phyloP scores from a whole-genome alignment of 2,888 invertebrate species.

The Sphinx pinastri region DNA sequence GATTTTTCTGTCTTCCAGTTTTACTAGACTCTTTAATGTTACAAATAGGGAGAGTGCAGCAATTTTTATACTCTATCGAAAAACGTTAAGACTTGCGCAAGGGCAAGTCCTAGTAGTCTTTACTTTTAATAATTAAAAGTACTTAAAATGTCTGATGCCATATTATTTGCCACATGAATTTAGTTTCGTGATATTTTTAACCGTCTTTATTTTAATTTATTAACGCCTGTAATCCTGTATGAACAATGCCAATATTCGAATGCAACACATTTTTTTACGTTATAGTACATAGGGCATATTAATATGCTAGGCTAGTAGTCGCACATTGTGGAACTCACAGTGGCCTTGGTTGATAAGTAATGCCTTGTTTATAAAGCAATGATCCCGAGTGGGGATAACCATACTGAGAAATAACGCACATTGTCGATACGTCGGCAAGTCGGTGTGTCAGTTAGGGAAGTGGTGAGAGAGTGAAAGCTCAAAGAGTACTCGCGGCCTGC shows the following conservation, averaged over 20 bases:
- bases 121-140: slow-evolving; percentile 71
- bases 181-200: slow-evolving; percentile 79
- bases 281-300: slow-evolving; percentile 68
- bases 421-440: slow-evolving; percentile 12
- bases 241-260: slow-evolving; percentile 62
- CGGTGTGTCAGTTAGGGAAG: slow-evolving; percentile 38
- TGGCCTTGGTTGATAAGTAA: slow-evolving; percentile 69
- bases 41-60: slow-evolving; percentile 50
- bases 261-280: slow-evolving; percentile 46
- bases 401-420: slow-evolving; percentile 32
- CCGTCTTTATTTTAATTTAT: slow-evolving; percentile 73
- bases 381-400: slow-evolving; percentile 52
- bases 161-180: slow-evolving; percentile 82
- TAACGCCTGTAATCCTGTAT: slow-evolving; percentile 67
- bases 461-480: slow-evolving; percentile 28
- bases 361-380: slow-evolving; percentile 75
- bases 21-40: slow-evolving; percentile 58
- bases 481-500: neutral
- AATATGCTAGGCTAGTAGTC: slow-evolving; percentile 73
- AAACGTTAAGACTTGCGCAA: slow-evolving; percentile 39
- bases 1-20: slow-evolving; percentile 81
- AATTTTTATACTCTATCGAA: slow-evolving; percentile 45
- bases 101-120: slow-evolving; percentile 53
- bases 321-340: slow-evolving; percentile 76
- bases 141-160: slow-evolving; percentile 82